A percentile compares a stretch with the other conserved stretches of the same genome.
phyloP scores from a whole-genome alignment of 1,140 invertebrate species.

The Bombus superbus region DNA sequence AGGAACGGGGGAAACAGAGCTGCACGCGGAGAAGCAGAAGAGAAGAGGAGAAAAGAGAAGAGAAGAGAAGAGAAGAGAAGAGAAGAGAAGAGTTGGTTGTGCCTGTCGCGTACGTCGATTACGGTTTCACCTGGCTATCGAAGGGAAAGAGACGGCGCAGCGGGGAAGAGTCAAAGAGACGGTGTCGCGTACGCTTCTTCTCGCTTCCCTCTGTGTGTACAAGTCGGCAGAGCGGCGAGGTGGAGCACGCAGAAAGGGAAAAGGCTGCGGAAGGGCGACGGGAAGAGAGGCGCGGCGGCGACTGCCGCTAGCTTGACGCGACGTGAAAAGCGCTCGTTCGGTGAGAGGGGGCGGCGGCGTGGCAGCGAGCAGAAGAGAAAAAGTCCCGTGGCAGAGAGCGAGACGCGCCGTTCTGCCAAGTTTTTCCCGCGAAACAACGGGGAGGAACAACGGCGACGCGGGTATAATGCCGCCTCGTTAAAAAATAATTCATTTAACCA shows the following conservation, averaged over 20 bases:
- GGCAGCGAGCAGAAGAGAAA: slow-evolving; percentile 32
- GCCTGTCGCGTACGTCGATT: slow-evolving; percentile 29
- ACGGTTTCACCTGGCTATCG: slow-evolving; percentile 60
- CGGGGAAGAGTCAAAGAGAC: slow-evolving; percentile 61
- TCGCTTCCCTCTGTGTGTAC: slow-evolving; percentile 42
- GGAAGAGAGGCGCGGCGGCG: not conserved
- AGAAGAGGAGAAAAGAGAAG: not conserved
- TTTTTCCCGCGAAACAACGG: slow-evolving; percentile 62
- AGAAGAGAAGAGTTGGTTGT: not conserved
- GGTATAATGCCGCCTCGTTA: slow-evolving; percentile 70
- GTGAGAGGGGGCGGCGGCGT: not conserved
- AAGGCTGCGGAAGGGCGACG: not conserved
- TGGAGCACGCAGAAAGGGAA: slow-evolving; percentile 26
- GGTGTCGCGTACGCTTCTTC: slow-evolving; percentile 64
- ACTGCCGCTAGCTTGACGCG: slow-evolving; percentile 29
- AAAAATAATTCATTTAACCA: slow-evolving; percentile 75
- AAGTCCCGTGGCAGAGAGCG: slow-evolving; percentile 58
- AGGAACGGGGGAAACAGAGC: not conserved
- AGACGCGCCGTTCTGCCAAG: slow-evolving; percentile 56
- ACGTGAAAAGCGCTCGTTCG: slow-evolving; percentile 44
- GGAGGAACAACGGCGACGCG: slow-evolving; percentile 48
- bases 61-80: not conserved
- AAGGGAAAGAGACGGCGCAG: not conserved
- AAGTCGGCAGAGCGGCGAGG: slow-evolving; percentile 6
- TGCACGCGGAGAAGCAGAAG: not conserved